These are phyloP conservation scores for Xylota sylvarum DNA, from an alignment of 2,888 invertebrate genomes.

Conservation along the genomic window DNA sequence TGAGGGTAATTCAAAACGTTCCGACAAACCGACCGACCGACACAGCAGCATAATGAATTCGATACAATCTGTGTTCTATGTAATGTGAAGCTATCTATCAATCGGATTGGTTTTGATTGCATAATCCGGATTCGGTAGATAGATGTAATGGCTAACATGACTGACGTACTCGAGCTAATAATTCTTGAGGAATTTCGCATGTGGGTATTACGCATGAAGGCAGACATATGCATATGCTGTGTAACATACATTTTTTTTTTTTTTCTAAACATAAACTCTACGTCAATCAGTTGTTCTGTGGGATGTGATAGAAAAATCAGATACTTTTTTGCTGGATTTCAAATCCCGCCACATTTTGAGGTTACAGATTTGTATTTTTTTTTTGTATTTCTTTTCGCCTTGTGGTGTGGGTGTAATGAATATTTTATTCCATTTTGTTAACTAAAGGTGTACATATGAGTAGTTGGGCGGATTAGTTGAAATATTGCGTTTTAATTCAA, in stretches of 20 bases:
- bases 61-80: conserved; percentile 36
- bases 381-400: neutral
- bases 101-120: conserved; percentile 55
- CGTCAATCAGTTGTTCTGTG: conserved; percentile 15
- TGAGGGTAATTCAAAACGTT: conserved; percentile 31
- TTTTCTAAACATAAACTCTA: conserved; percentile 37
- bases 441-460: neutral
- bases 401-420: conserved; percentile 49
- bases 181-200: conserved; percentile 56
- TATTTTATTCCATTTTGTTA: conserved; percentile 7
- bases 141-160: conserved; percentile 50
- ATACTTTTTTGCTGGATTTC: conserved; percentile 3
- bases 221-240: neutral
- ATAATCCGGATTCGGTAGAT: conserved; percentile 49
- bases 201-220: conserved; percentile 22
- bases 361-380: neutral
- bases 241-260: conserved; percentile 27
- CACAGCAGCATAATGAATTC: conserved; percentile 16
- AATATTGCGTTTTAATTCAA: conserved; percentile 27
- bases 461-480: conserved; percentile 18
- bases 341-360: conserved; percentile 25
- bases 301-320: conserved; percentile 34
- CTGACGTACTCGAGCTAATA: conserved; percentile 42
- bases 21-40: conserved; percentile 11
- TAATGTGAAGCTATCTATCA: conserved; percentile 32